phyloP scores from a whole-genome alignment of 2,113 vertebrate genomes.

The Arenaria interpres region DNA sequence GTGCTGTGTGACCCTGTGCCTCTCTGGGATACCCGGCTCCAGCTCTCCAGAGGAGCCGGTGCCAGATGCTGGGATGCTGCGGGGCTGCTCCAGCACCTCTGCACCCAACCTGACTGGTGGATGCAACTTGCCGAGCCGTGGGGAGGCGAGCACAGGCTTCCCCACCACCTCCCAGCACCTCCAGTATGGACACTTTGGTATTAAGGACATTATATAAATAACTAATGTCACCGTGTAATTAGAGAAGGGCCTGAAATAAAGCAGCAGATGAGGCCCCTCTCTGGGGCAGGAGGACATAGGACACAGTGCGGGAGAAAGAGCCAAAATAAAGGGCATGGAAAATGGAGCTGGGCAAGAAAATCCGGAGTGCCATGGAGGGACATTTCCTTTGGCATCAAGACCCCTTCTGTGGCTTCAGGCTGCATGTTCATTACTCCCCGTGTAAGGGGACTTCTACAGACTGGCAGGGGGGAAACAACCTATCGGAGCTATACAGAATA shows the following conservation, averaged over 20 bases:
- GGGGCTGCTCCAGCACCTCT: background rate
- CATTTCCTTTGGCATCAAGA: background rate
- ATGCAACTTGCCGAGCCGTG: background rate
- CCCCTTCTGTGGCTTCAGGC: background rate
- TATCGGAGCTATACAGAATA: background rate
- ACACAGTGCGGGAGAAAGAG: background rate
- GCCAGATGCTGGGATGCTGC: background rate
- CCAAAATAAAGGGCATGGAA: background rate
- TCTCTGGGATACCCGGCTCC: background rate
- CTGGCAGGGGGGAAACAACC: background rate
- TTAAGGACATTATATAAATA: conserved; percentile 36
- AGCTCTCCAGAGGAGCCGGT: background rate
- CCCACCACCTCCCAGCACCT: background rate
- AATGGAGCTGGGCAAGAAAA: background rate
- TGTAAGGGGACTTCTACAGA: accelerated
- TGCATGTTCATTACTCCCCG: background rate
- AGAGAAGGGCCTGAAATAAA: conserved; percentile 41
- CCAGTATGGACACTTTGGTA: background rate
- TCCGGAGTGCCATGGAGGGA: accelerated
- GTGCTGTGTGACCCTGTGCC: background rate
- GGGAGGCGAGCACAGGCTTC: background rate
- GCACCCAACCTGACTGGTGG: accelerated
- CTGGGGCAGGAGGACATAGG: background rate
- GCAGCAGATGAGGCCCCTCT: background rate
- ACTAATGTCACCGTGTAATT: background rate